Conservation (phyloP, 2,888 invertebrate species). For the Phortica magna region DNA sequence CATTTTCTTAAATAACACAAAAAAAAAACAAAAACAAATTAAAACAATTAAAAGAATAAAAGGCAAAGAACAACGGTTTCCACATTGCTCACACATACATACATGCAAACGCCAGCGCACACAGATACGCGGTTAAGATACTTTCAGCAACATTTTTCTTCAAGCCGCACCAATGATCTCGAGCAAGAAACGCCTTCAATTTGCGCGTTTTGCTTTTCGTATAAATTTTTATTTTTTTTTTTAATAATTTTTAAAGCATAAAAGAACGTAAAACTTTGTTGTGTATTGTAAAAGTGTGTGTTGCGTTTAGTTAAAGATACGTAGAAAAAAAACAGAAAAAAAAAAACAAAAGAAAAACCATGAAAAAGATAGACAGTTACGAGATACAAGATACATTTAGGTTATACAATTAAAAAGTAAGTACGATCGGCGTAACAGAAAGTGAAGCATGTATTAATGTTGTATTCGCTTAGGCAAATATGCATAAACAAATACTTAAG, state of each 20-base stretch:
- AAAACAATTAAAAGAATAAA: background rate
- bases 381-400: background rate
- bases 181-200: background rate
- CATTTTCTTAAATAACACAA: background rate
- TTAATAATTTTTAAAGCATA: background rate
- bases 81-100: conserved; percentile 33
- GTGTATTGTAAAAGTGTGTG: background rate
- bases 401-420: conserved; percentile 19
- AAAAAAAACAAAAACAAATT: background rate
- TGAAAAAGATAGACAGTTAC: background rate
- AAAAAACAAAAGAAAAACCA: background rate
- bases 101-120: conserved; percentile 34
- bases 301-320: background rate
- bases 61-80: background rate
- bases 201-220: background rate
- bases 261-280: background rate
- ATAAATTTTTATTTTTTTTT: background rate
- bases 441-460: background rate
- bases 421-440: too few relatives aligned
- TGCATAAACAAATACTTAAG: background rate
- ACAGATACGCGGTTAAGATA: conserved; percentile 38
- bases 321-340: background rate
- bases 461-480: background rate
- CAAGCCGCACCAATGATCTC: conserved; percentile 25
- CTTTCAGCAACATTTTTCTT: conserved; percentile 17